A percentile compares a stretch with the other conserved stretches of the same genome.
Evolutionary conservation across 2,113 vertebrate species (phyloP).

Genomic region (Cynocephalus volans): DNA sequence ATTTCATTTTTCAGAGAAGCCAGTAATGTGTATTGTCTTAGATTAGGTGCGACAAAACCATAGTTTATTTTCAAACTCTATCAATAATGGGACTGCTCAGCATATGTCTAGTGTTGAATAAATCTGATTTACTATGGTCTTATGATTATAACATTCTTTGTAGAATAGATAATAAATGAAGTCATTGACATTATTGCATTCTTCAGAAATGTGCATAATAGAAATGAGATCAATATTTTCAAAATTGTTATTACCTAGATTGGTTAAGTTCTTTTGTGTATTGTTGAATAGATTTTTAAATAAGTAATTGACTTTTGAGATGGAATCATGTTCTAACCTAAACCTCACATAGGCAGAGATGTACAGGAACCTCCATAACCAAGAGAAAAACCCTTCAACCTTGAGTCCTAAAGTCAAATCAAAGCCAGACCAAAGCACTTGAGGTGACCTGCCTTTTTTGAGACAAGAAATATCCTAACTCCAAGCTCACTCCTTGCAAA

Average conservation of each 20-base stretch:
- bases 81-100: background rate
- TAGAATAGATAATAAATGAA: background rate
- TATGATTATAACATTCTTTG: background rate
- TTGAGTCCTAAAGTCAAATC: constrained; percentile 5
- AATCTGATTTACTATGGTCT: background rate
- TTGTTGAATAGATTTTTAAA: constrained; percentile 28
- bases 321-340: background rate
- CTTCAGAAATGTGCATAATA: background rate
- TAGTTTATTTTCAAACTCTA: background rate
- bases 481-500: background rate
- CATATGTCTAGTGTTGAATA: background rate
- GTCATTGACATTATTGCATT: background rate
- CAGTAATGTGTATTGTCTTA: background rate
- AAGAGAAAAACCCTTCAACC: background rate
- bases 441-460: background rate
- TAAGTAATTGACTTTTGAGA: background rate
- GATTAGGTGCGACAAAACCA: background rate
- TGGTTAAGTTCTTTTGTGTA: background rate
- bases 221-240: constrained; percentile 52
- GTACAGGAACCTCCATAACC: background rate
- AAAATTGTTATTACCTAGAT: constrained; percentile 23
- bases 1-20: constrained; percentile 21
- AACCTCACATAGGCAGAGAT: background rate
- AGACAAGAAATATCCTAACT: background rate
- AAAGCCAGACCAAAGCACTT: background rate